Conservation (phyloP, 2,888 invertebrate genomes). For the Subacronicta megacephala region DNA sequence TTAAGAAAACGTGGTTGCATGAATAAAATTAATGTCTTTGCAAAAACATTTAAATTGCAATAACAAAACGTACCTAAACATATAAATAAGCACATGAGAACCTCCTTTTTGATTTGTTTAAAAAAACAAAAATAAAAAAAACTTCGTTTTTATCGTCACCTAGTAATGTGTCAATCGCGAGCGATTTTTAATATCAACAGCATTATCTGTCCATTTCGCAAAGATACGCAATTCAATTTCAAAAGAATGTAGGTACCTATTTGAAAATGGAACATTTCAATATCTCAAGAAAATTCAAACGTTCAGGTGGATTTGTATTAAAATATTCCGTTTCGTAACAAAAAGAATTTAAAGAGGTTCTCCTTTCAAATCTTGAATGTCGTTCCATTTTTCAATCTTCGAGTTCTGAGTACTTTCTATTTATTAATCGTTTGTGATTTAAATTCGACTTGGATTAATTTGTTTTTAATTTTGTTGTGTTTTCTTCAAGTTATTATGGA, state of each 20-base stretch:
- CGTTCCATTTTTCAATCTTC: constrained; percentile 32
- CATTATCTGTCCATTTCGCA: background rate
- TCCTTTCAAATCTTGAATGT: constrained; percentile 19
- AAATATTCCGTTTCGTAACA: constrained; percentile 33
- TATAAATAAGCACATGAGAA: too few relatives aligned
- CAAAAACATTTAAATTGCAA: too few relatives aligned
- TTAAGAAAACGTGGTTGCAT: too few relatives aligned
- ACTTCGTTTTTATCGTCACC: too few relatives aligned
- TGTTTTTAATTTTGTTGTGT: background rate
- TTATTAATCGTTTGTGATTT: constrained; percentile 11
- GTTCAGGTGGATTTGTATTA: constrained; percentile 19
- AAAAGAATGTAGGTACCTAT: constrained; percentile 11
- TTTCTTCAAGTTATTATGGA: too few relatives aligned
- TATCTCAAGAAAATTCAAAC: constrained; percentile 17
- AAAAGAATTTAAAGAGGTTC: constrained; percentile 24
- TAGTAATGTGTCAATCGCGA: too few relatives aligned
- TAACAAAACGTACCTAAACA: too few relatives aligned
- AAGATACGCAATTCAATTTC: constrained; percentile 18
- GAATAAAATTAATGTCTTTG: too few relatives aligned
- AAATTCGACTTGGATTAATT: background rate
- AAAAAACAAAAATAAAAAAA: too few relatives aligned
- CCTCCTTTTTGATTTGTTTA: too few relatives aligned
- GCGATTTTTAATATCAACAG: too few relatives aligned
- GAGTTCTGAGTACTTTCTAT: constrained; percentile 8
- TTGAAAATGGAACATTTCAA: constrained; percentile 26